Evolutionary conservation across 2,797 vertebrate genomes (phyloP), one percentile per base, ranked within the genome.

Genomic region (Mus minutoides): DNA sequence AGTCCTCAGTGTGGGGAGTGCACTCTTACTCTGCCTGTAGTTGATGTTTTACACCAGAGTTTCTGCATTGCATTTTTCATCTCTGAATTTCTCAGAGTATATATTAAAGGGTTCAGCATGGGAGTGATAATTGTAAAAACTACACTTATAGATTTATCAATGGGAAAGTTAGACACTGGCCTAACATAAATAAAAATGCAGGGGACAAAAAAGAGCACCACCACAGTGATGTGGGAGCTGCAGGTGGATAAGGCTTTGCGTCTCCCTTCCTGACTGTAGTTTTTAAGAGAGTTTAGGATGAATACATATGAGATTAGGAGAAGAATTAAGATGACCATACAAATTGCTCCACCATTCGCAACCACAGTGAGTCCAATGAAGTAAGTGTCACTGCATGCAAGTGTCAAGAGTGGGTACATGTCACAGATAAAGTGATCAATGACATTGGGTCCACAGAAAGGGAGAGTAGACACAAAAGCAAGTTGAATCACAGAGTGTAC

Each of bases 211-310:
- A 90, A 97, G 2, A 96, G 92, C 12, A 90, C 46, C 2, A 98
- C 94, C 46, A 97, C 94, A 0, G 49, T 93, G 49, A 97, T 86
- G 62, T 98, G 97, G 4, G 96, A 97, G 31, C 85, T 46, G 31
- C 96, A 97, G 26, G 96, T 97, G 2, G 96, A 97, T 22, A 98
- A 80, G 26, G 97, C 95, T 95, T 98, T 98, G 8, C 10, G 37
- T 56, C 87, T 95, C 6, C 92, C 92, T 92, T 96, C 95, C 3
- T 56, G 75, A 37, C 92, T 95, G 12, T 94, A 88, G 14, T 52
- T 88, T 29, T 84, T 97, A 29, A 98, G 67, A 52, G 92, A 88
- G 49, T 17, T 88, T 37, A 97, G 21, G 62, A 94, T 97, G 37
- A 97, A 73, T 2, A 60, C 95, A 6, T 93, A 97, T 7, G 92